phyloP scores from a whole-genome alignment of 2,113 vertebrate genomes.

The Ranitomeya imitator region DNA sequence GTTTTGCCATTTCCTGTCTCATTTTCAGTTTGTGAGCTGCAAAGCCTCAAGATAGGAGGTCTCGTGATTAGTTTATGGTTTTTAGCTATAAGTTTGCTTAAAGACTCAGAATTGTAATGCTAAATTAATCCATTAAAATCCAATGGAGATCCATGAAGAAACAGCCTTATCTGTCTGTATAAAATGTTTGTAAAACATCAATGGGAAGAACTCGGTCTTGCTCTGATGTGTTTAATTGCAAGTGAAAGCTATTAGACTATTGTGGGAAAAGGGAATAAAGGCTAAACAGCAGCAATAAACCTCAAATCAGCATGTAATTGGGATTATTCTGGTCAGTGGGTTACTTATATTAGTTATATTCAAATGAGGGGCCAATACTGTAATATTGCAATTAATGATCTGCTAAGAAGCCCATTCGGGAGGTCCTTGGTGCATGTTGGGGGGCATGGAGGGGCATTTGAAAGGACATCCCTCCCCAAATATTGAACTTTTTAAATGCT shows the following conservation, averaged over 20 bases:
- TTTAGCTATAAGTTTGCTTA: slow-evolving; percentile 16
- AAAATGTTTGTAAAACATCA: not conserved
- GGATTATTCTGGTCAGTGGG: not conserved
- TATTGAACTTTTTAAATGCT: too few relatives aligned
- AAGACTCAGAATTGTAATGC: not conserved
- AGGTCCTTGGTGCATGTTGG: too few relatives aligned
- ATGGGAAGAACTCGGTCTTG: not conserved
- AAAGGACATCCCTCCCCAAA: too few relatives aligned
- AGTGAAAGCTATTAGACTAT: not conserved
- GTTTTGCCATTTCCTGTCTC: slow-evolving; percentile 29
- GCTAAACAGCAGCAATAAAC: not conserved
- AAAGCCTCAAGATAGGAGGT: slow-evolving; percentile 22
- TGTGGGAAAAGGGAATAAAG: not conserved
- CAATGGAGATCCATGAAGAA: not conserved
- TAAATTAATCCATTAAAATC: not conserved
- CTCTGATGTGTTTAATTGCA: not conserved
- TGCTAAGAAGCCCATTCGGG: too few relatives aligned
- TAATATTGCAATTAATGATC: too few relatives aligned
- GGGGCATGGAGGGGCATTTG: too few relatives aligned
- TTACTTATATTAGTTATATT: not conserved
- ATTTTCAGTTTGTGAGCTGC: not conserved
- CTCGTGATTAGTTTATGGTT: slow-evolving; percentile 4
- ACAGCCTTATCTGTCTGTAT: not conserved
- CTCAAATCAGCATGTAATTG: not conserved
- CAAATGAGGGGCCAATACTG: not conserved